Conservation (phyloP, 2,113 vertebrate genomes). For the Anolis carolinensis region DNA sequence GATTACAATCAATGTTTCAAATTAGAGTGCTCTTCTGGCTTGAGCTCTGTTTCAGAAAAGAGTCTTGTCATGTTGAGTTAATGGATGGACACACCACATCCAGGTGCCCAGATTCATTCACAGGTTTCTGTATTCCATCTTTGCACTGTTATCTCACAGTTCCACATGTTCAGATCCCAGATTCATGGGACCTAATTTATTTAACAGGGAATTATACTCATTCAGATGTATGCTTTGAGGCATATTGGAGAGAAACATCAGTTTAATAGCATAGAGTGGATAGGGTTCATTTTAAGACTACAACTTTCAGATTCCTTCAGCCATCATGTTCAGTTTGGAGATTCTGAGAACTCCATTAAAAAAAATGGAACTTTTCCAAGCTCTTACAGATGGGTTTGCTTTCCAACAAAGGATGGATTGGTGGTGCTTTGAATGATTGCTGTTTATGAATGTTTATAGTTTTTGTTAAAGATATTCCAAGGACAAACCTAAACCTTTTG, state of each 20-base stretch:
- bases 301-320: too few species aligned
- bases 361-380: too few species aligned
- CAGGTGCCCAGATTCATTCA: constrained; percentile 12
- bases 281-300: too few species aligned
- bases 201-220: not conserved
- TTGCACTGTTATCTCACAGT: not conserved
- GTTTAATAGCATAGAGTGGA: not conserved
- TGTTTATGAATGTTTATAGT: not conserved
- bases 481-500: not conserved
- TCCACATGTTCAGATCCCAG: not conserved
- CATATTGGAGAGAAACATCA: not conserved
- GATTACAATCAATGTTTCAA: constrained; percentile 72
- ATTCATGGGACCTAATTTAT: not conserved
- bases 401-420: not conserved
- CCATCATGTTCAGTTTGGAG: not conserved
- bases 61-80: constrained; percentile 24
- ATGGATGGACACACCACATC: constrained; percentile 34
- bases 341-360: not conserved
- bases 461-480: not conserved
- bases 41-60: constrained; percentile 42
- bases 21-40: constrained; percentile 66
- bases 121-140: constrained; percentile 20
- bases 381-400: not conserved
- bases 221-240: not conserved
- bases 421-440: not conserved